Evolutionary conservation across 2,888 invertebrate genomes (phyloP).

Genomic region (Drosophila nr. perissopoda): DNA sequence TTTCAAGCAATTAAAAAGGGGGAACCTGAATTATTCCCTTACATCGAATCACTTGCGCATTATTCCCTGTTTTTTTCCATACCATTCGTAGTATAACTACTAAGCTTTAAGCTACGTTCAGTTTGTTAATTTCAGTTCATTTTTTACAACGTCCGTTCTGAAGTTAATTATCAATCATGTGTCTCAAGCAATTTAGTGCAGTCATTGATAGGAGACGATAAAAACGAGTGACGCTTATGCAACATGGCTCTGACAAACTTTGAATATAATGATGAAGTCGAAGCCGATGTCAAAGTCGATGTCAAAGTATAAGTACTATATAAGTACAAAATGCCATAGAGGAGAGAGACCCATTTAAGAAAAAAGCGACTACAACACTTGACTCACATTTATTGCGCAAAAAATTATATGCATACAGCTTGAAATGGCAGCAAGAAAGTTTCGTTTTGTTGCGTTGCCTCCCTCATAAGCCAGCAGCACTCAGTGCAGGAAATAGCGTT

Average conservation of each 20-base stretch:
- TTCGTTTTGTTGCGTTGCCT: constrained; percentile 15
- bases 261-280: constrained; percentile 24
- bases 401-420: constrained; percentile 7
- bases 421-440: constrained; percentile 9
- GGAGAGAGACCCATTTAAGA: not conserved
- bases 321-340: constrained; percentile 10
- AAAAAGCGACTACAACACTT: constrained; percentile 13
- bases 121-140: constrained; percentile 7
- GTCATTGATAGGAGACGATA: constrained; percentile 47
- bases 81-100: not conserved
- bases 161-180: constrained; percentile 34
- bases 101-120: constrained; percentile 5
- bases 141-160: constrained; percentile 7
- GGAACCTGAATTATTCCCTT: not conserved
- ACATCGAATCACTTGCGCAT: not conserved
- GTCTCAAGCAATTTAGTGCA: constrained; percentile 37
- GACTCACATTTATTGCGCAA: constrained; percentile 37
- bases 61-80: not conserved
- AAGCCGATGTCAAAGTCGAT: not conserved
- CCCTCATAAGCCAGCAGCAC: constrained; percentile 7
- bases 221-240: constrained; percentile 45
- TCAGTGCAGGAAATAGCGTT: constrained; percentile 4
- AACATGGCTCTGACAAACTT: constrained; percentile 46
- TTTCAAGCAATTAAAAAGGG: not conserved
- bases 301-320: constrained; percentile 4